Evolutionary conservation across 2,888 invertebrate species (phyloP).

Genomic region (Rhopalosiphum nymphaeae): DNA sequence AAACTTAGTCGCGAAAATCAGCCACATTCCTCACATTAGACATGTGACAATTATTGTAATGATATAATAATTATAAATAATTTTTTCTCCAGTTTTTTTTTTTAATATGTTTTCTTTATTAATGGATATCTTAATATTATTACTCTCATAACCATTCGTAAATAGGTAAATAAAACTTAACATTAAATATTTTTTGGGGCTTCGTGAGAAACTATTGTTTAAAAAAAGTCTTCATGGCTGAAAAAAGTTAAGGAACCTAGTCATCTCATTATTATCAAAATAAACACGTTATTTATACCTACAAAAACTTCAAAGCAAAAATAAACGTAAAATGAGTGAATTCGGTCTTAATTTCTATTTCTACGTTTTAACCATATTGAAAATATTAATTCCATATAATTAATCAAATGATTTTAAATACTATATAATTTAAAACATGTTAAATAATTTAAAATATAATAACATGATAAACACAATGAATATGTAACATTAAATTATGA

Average conservation of each 20-base stretch:
- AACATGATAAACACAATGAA: not conserved
- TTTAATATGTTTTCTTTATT: not conserved
- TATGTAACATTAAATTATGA: not conserved
- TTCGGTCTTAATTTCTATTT: conserved; percentile 23
- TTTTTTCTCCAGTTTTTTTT: not conserved
- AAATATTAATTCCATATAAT: not conserved
- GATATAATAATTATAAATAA: not conserved
- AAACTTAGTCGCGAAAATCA: not conserved
- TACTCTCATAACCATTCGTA: not conserved
- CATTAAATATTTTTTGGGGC: not conserved
- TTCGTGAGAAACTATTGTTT: not conserved
- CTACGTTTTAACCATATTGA: not conserved
- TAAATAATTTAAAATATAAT: not conserved
- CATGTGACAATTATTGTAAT: not conserved
- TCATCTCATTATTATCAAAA: not conserved
- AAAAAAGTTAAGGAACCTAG: not conserved
- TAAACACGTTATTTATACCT: not conserved
- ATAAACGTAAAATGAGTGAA: not conserved
- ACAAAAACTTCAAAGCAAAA: not conserved
- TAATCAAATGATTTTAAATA: not conserved
- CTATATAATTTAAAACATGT: not conserved
- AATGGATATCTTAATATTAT: not conserved
- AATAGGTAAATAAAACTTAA: not conserved
- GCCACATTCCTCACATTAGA: not conserved
- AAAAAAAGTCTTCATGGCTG: not conserved